Percentiles rank a stretch among this genome's conserved stretches.
These are phyloP conservation scores for Melanotaenia parkinsoni DNA, from an alignment of 2,797 vertebrate species.

Conservation along the genomic window DNA sequence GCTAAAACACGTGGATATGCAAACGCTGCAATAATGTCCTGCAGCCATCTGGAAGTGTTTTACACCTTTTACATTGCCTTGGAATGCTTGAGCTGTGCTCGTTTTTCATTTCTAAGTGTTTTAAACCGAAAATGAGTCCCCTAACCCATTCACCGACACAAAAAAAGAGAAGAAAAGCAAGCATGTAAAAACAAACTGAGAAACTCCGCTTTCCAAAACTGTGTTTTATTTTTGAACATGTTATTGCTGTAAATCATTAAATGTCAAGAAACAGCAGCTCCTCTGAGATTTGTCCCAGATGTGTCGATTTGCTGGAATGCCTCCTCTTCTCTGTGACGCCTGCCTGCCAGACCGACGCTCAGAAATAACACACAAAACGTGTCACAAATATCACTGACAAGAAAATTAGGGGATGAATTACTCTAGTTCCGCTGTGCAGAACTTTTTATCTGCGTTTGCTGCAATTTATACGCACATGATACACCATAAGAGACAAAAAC, in stretches of 20 bases:
- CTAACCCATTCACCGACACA: slow-evolving; percentile 2
- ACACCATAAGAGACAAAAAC: not conserved
- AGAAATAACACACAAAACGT: slow-evolving; percentile 65
- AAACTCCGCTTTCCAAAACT: slow-evolving; percentile 28
- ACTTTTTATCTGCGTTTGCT: slow-evolving; percentile 7
- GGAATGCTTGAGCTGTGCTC: slow-evolving; percentile 80
- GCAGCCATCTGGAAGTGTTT: slow-evolving; percentile 86
- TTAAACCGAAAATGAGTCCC: slow-evolving; percentile 69
- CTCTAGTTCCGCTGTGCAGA: slow-evolving; percentile 10
- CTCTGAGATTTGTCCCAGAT: slow-evolving; percentile 72
- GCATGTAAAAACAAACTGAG: slow-evolving; percentile 4
- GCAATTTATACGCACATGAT: not conserved
- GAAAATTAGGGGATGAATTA: slow-evolving; percentile 52
- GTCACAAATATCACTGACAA: slow-evolving; percentile 59
- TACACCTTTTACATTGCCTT: slow-evolving; percentile 81
- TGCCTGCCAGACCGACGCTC: slow-evolving; percentile 59
- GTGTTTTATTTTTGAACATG: slow-evolving; percentile 41
- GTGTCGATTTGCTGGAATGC: slow-evolving; percentile 71
- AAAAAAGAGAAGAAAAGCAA: not conserved
- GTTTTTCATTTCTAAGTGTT: slow-evolving; percentile 64
- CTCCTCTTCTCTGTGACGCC: slow-evolving; percentile 39
- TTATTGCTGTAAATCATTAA: slow-evolving; percentile 55
- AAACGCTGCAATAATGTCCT: slow-evolving; percentile 76
- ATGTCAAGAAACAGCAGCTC: slow-evolving; percentile 64
- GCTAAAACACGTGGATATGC: slow-evolving; percentile 70